Evolutionary conservation across 2,888 invertebrate genomes (phyloP).

Genomic region (Eupithecia exiguata): DNA sequence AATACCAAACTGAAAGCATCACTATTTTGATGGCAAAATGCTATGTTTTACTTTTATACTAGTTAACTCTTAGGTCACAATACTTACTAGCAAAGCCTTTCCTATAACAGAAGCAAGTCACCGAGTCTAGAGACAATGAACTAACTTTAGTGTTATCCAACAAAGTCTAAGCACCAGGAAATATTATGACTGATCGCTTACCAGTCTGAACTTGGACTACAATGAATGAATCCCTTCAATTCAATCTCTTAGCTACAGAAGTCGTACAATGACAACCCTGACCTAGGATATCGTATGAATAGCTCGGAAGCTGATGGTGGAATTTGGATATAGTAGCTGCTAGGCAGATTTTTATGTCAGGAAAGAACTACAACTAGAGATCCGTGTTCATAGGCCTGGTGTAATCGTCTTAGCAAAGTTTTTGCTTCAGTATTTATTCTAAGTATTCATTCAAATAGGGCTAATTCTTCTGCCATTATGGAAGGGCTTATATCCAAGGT

Average conservation of each 20-base stretch:
- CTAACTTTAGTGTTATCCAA: background rate
- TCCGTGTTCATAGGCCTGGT: too few relatives aligned
- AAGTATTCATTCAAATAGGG: background rate
- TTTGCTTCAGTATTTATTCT: background rate
- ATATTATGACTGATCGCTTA: slow-evolving; percentile 18
- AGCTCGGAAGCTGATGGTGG: slow-evolving; percentile 23
- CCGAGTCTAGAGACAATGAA: slow-evolving; percentile 7
- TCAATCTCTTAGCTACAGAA: slow-evolving; percentile 29
- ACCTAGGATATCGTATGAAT: slow-evolving; percentile 45
- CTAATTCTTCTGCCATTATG: background rate
- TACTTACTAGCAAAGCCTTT: background rate
- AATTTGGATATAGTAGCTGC: background rate
- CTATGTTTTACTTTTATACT: background rate
- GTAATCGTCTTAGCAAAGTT: background rate
- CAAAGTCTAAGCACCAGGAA: background rate
- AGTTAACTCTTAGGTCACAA: background rate
- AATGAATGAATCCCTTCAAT: slow-evolving; percentile 30
- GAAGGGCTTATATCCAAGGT: background rate
- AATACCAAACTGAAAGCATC: background rate
- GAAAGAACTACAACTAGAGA: background rate
- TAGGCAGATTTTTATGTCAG: background rate
- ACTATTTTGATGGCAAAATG: background rate
- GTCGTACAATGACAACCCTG: slow-evolving; percentile 34
- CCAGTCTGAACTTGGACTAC: slow-evolving; percentile 18
- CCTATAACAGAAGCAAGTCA: background rate